phyloP scores from a whole-genome alignment of 1,140 invertebrate species.

The Pseudoatta argentina region DNA sequence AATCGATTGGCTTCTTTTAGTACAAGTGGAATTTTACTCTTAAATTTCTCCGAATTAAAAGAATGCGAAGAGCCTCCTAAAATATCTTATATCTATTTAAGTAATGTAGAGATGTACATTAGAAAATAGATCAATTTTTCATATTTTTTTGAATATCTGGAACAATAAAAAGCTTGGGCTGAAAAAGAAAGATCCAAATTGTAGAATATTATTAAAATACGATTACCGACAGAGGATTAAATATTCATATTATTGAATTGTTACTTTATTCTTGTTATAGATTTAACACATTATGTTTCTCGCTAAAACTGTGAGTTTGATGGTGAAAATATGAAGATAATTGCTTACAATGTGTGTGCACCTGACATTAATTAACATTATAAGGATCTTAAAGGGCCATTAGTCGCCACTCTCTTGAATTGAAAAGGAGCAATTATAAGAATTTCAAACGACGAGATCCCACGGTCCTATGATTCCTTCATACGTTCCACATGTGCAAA shows the following conservation, averaged over 20 bases:
- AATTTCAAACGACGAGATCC: constrained; percentile 51
- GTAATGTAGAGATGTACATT: too few relatives aligned
- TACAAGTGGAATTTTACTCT: too few relatives aligned
- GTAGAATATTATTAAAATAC: too few relatives aligned
- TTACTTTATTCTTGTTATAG: not conserved
- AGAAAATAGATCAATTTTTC: too few relatives aligned
- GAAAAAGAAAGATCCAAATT: too few relatives aligned
- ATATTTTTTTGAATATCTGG: too few relatives aligned
- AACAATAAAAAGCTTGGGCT: too few relatives aligned
- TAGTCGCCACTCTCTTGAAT: not conserved
- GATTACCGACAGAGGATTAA: too few relatives aligned
- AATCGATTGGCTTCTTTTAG: too few relatives aligned
- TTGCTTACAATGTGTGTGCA: not conserved
- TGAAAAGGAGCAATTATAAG: constrained; percentile 1
- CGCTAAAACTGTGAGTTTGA: not conserved
- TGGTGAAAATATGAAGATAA: not conserved
- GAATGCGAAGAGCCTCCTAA: too few relatives aligned
- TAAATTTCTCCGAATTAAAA: too few relatives aligned
- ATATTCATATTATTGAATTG: not conserved
- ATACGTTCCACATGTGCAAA: constrained; percentile 43
- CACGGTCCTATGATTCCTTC: constrained; percentile 64
- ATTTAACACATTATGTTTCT: not conserved
- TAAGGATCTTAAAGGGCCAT: not conserved
- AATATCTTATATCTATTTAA: too few relatives aligned
- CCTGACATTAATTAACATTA: constrained; percentile 28